Evolutionary conservation across 2,888 invertebrate genomes (phyloP), one percentile per base, ranked within the genome.

Genomic region (Parasteatoda lunata): DNA sequence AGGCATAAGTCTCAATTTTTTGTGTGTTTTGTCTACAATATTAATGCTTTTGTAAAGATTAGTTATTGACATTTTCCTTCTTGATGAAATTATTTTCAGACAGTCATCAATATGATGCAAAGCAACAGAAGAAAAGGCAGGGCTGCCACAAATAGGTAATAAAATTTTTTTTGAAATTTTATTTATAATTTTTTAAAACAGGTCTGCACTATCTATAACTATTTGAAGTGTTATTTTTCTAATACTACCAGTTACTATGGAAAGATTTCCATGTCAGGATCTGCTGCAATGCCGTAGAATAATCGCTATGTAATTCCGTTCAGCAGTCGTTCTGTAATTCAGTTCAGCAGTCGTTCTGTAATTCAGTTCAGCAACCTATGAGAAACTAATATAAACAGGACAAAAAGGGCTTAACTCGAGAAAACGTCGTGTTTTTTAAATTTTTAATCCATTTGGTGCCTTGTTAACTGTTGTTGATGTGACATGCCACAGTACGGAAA

Each of bases 101-200:
- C 30, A 30, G 30, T 59, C 30, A 15, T 45, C 47, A 72, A 76
- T 64, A 84, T 84, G 83, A 84, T 84, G 83, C 77, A 78, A 13
- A 85, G 84, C 78, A 84, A 79, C 79, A 85, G 78, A 76, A 79
- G 79, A 64, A 85, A 85, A 64, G 75, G 79, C 48, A 66, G 84
- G 11, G 49, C 79, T 59, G 69, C 68, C 70, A 51, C 69, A 11
- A 79, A 75, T 64, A 85, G 75, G 78, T 79, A 69, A 59, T 13
- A 45, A 45, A 48, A 30, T 15, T 5, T 5, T 47, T 75, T 11
- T 75, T n/a, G 5, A 52, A 72, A n/a, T 3, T 3, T 70, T 70
- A 5, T 70, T 70, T 9, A 47, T 47, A 70, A 70, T 13, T 5
- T n/a, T 69, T 69, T 5, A 64, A 64, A 64, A 64, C 15, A n/a